Conservation (phyloP, 2,888 invertebrate species). For the Andrena bucephala region DNA sequence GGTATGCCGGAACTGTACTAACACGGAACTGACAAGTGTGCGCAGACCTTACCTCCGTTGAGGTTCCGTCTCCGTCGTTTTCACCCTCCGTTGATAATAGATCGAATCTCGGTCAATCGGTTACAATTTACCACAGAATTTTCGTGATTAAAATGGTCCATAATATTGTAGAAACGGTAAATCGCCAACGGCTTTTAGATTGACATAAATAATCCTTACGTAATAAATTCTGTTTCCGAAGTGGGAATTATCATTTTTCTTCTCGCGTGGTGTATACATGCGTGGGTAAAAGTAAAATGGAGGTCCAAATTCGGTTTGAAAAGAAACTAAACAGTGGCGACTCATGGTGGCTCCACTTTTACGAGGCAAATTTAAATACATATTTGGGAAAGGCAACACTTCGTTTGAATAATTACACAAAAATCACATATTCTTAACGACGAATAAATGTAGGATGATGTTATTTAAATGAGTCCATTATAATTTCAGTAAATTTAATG, state of each 20-base stretch:
- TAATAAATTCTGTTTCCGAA: constrained; percentile 65
- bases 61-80: too few species aligned
- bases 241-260: constrained; percentile 57
- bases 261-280: constrained; percentile 61
- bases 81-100: too few species aligned
- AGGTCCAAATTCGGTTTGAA: constrained; percentile 2
- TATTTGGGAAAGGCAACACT: not conserved
- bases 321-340: constrained; percentile 28
- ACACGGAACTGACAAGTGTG: too few species aligned
- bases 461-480: not conserved
- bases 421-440: not conserved
- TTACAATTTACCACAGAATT: not conserved
- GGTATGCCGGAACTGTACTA: too few species aligned
- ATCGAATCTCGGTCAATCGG: not conserved
- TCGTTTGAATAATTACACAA: not conserved
- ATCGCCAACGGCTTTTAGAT: constrained; percentile 9
- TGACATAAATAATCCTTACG: constrained; percentile 67
- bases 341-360: not conserved
- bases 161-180: not conserved
- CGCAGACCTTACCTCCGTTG: too few species aligned
- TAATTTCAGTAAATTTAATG: constrained; percentile 76
- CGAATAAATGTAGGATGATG: not conserved
- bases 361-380: constrained; percentile 27
- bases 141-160: not conserved
- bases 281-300: constrained; percentile 61